Evolutionary conservation across 2,797 vertebrate species (phyloP), one percentile per base, ranked within the genome.

Genomic region (Melanotaenia maccullochi): DNA sequence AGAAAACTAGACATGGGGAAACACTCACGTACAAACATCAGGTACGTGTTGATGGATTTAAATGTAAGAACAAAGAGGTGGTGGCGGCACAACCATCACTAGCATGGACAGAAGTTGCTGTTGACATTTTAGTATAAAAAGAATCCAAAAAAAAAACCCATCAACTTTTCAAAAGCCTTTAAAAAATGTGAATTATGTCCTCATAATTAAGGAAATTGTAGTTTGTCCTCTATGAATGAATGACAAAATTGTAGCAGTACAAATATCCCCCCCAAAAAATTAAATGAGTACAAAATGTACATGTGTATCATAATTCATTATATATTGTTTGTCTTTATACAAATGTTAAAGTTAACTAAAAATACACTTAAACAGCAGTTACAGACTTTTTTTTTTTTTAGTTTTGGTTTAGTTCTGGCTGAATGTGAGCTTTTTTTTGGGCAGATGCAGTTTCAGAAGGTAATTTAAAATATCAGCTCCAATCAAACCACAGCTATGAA

Each of bases 121-220:
- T 92, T 89, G 90, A 90, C 85, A 90, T 89, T 86, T 83, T 51
- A 38, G 69, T 62, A 71, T 54, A 79, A 72, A 79, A 84, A 90
- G 69, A 78, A 82, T 65, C 35, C 33, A 77, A 79, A 28, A 62
- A 76, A 62, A 76, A 75, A 5, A 44, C 1, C 22, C 30, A 60
- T 77, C 25, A 68, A 52, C 55, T 65, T 72, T 73, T 80, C 60
- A 87, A 76, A 68, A 70, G 18, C 59, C 52, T 25, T 44, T 18
- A 33, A 57, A 54, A 74, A 71, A 69, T 57, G 25, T 66, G 54
- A 77, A 44, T 74, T 56, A 36, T 68, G 65, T 70, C 57, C 65
- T 75, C 67, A 51, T 47, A 18, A 24, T 79, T 28, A 60, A 76
- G 79, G 75, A 66, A 36, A 58, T 47, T 52, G 60, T 61, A 54